Evolutionary conservation across 2,797 vertebrate species (phyloP), one percentile per base, ranked within the genome.

Genomic region (Knipowitschia caucasica): DNA sequence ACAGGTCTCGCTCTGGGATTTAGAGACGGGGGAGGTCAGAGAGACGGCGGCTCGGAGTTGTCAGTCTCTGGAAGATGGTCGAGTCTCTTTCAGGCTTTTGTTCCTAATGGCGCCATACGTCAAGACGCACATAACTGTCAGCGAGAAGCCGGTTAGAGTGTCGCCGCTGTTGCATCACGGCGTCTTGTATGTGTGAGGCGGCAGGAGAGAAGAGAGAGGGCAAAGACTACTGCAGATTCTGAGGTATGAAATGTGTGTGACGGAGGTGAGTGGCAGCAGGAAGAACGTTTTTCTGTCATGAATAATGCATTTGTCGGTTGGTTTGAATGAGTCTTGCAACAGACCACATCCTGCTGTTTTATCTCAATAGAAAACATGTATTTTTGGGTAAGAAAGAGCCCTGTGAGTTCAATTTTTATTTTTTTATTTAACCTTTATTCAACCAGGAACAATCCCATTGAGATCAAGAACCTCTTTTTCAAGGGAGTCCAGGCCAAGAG

Each of bases 21-120:
- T 62, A 74, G 82, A n/a, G n/a, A n/a, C n/a, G n/a, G n/a, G n/a
- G n/a, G n/a, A 83, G 83, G 83, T 86, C 86, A 83, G 64, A 62
- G 64, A 62, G 69, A 81, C 71, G 82, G 80, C 78, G 76, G 61
- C 8, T 64, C 57, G 21, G 21, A 43, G 56, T 62, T 33, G 62
- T 81, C 68, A 73, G 66, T 80, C 69, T 6, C 15, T 55, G 59
- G 75, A 66, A 45, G 50, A 75, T 67, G 69, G 26, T 62, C 62
- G 69, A 62, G 71, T 79, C 77, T 63, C 64, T 78, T 67, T 82
- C 73, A 64, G 59, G 81, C 77, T 76, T 81, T 77, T 78, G 79
- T 82, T 84, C 61, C 73, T 83, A 83, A 84, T 83, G 79, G 68
- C 27, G 2, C 74, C 62, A 81, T 82, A 77, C 38, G 69, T 86